Evolutionary conservation across 2,113 vertebrate genomes (phyloP), one percentile per base, ranked within the genome.

Genomic region (Camelus dromedarius): DNA sequence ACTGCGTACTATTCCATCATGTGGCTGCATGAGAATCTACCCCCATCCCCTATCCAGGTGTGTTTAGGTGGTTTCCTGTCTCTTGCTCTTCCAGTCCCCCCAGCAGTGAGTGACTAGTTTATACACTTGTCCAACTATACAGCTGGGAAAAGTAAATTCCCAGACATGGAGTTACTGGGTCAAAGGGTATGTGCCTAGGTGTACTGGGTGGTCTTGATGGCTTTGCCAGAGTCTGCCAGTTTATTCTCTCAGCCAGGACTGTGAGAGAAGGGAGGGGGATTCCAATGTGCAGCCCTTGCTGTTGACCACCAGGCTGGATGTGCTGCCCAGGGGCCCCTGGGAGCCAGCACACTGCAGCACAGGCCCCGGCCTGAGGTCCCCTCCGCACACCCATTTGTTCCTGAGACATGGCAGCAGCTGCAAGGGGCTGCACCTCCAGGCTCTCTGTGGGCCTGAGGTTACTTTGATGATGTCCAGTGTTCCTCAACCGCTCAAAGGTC

Each of bases 1-100:
- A 46, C 32, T 19, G 6, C 0, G 0, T 35, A 5, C 54, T 32
- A 18, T 56, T 48, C 38, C 22, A 1, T 42, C 2, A 0, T 10
- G 1, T 24, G 84, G 67, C 4, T 38, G 22, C 9, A 0, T 10
- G 32, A 50, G 79, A 9, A 24, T 48, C 73, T 38, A 60, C 50
- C 24, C 1, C 54, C 7, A 2, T 5, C 30, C 84, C 72, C 66
- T 26, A 0, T 18, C 2, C 1, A 16, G 6, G 30, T 42, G 5
- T 22, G 0, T 16, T 22, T 2, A 50, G 19, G 24, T 46, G 14
- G 18, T 48, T 81, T 46, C 24, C n/a, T 67, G n/a, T 52, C 1
- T 0, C 69, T 58, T 46, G 4, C 66, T 52, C 1, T 67, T 22
- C 42, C 16, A 32, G 32, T 38, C 5, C 48, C 0, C 14, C 6